Base-by-base conservation (phyloP, 1,140 invertebrate species). In the Drosophila bifasciata region DNA sequence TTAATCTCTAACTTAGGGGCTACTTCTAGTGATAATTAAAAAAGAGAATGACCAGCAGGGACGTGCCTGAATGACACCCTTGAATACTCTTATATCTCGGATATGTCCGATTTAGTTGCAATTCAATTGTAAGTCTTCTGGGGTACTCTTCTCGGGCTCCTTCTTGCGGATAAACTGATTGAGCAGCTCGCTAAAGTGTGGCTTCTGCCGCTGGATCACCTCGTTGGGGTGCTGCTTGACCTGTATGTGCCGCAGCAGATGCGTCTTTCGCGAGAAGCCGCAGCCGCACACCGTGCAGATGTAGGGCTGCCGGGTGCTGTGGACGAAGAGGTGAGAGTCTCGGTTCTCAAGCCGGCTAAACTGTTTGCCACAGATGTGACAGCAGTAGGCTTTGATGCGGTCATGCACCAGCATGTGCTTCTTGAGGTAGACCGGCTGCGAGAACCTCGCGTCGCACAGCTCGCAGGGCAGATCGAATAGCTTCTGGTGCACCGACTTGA, bases 281-380 rank as follows among this genome's bases (percentile, higher is more conserved):
- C 94, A 93, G 2, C 95, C 95, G 81, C 96, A 97, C 2, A 95
- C 94, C 25, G 95, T 89, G 91, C 96, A 97, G 90, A 96, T 96
- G 81, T 97, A 97, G 0, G 96, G 96, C 76, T 97, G 97, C 84
- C 96, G 96, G 76, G 96, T 95, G 64, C 95, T 96, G 90, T 97
- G 96, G 43, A 96, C 95, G 91, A 96, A 97, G 44, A 96, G 93
- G 90, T 97, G 96, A 9, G 96, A 95, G 92, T 97, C 97, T 55
- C 96, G 93, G 90, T 97, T 97, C 91, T 97, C 96, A 44, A 95
- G 93, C 36, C 95, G 96, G 73, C 95, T 96, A 89, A 97, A 97
- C 19, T 94, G 93, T 90, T 97, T 97, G n/a, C 95, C 95, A 90
- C 97, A 97, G n/a, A 96, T 94, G 92, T 96, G 96, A 72, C 96